A percentile compares a stretch with the other conserved stretches of the same genome.
Evolutionary conservation across 2,113 vertebrate species (phyloP).

Genomic region (Ceyx margarethae): DNA sequence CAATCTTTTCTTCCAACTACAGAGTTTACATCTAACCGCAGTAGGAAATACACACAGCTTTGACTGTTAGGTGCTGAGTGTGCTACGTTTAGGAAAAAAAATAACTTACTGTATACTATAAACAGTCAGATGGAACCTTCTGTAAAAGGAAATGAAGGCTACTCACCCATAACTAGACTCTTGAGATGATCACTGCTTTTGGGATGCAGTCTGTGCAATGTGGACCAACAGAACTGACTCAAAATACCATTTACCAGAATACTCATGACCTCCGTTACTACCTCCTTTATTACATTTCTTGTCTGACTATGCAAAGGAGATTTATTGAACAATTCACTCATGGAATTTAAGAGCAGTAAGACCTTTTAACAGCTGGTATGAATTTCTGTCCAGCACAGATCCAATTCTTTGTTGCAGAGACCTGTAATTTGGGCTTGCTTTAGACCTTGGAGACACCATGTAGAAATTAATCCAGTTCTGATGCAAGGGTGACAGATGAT

Average conservation of each 20-base stretch:
- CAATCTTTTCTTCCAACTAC: not conserved
- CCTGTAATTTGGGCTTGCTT: not conserved
- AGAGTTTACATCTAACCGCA: not conserved
- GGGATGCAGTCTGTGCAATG: not conserved
- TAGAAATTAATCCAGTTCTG: not conserved
- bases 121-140: not conserved
- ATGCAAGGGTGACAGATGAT: not conserved
- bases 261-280: not conserved
- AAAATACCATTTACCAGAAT: not conserved
- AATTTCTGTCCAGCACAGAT: not conserved
- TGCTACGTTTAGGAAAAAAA: not conserved
- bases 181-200: not conserved
- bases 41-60: not conserved
- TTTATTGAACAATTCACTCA: not conserved
- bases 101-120: not conserved
- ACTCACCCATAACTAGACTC: constrained; percentile 23
- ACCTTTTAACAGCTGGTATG: not conserved
- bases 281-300: not conserved
- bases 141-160: not conserved
- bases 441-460: not conserved
- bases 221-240: not conserved
- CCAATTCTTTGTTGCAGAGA: not conserved
- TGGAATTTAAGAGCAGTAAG: not conserved
- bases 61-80: not conserved
- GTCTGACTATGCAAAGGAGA: not conserved